Evolutionary conservation across 2,113 vertebrate species (phyloP), one percentile per base, ranked within the genome.

Genomic region (Bothrops jararaca): DNA sequence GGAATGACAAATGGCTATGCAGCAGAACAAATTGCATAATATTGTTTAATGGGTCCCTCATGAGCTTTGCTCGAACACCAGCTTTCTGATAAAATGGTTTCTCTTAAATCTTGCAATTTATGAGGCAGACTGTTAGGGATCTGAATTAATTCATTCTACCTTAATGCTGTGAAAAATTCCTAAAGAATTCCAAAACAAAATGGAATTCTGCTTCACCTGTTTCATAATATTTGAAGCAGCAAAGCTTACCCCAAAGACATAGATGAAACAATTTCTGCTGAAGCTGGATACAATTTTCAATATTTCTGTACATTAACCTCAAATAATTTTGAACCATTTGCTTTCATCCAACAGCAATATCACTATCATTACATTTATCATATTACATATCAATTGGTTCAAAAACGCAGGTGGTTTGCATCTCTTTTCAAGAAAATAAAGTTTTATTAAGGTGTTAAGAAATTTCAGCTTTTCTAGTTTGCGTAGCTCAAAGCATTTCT

Each of bases 1-100:
- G 92, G 93, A 48, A 91, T 64, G 93, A 95, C 94, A 95, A 92
- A 42, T 5, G 3, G 26, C 80, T 93, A 50, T 93, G 80, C n/a
- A 90, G 74, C 89, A 42, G n/a, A 90, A 89, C 42, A 58, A 90
- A 90, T 92, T 45, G 50, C 50, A 85, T 86, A 92, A 92, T 89
- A 90, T 57, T 89, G 50, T 74, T 90, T 93, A 91, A 93, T 90
- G 56, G 89, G 56, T 93, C 92, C 92, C 92, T 42, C n/a, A 42
- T 90, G 92, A 80, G 74, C 56, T 69, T 89, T 86, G 92, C 90
- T 90, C 22, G 48, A 74, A 87, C 39, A 93, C 18, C 24, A 69
- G 92, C 74, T 0, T 1, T 52, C 29, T 74, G 86, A 13, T 57
- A 91, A 80, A 5, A 88, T 29, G 11, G 57, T 39, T 52, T 89